These are phyloP conservation scores for Cheirogaleus major DNA, from an alignment of 2,797 vertebrate genomes.

Conservation along the genomic window DNA sequence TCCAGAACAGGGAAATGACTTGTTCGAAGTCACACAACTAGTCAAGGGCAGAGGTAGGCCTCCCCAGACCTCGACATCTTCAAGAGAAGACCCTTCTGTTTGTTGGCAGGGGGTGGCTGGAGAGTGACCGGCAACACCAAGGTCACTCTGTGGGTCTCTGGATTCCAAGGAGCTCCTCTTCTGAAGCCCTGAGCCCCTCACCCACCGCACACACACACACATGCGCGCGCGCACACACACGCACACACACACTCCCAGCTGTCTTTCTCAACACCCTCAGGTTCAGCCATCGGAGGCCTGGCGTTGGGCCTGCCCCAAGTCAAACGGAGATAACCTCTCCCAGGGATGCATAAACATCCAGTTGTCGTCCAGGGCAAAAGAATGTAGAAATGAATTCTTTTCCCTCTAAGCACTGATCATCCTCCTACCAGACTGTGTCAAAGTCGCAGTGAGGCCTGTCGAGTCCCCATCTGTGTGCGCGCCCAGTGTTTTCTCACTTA, in stretches of 20 bases:
- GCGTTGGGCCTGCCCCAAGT: constrained; percentile 2
- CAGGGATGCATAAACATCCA: constrained; percentile 56
- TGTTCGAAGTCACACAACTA: background rate
- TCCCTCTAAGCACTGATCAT: background rate
- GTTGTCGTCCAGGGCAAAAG: constrained; percentile 8
- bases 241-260: background rate
- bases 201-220: too few relatives aligned
- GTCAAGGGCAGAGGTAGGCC: background rate
- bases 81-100: background rate
- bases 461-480: background rate
- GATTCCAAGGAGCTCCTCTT: background rate
- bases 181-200: background rate
- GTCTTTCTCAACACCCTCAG: background rate
- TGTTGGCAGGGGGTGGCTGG: background rate
- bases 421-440: constrained; percentile 16
- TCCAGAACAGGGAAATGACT: background rate
- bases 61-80: background rate
- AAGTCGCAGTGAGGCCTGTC: background rate
- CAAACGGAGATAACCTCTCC: constrained; percentile 67
- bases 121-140: background rate
- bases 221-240: background rate
- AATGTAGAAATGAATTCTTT: constrained; percentile 63
- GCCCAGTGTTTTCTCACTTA: background rate
- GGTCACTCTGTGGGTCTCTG: background rate
- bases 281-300: background rate